Percentiles rank a stretch among this genome's conserved stretches.
Evolutionary conservation across 1,140 invertebrate genomes (phyloP).

Genomic region (Phthorimaea operculella): DNA sequence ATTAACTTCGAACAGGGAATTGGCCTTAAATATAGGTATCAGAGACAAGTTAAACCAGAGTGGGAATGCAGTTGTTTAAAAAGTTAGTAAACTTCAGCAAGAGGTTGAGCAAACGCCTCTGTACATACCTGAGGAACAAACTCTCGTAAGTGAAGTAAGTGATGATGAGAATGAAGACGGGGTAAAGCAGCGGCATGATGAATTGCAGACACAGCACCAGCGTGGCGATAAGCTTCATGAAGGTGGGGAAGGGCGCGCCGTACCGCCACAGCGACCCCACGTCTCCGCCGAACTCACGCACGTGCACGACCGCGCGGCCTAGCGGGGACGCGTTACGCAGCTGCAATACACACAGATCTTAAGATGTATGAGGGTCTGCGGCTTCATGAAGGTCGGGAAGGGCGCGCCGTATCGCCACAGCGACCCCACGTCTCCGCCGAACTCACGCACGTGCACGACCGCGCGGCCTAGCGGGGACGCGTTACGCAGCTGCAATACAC

Average conservation of each 20-base stretch:
- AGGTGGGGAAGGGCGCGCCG: constrained; percentile 57
- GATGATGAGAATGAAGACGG: constrained; percentile 35
- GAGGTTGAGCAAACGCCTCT: too few species aligned
- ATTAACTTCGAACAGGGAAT: too few species aligned
- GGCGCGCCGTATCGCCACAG: constrained; percentile 56
- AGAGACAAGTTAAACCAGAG: too few species aligned
- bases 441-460: constrained; percentile 33
- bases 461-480: constrained; percentile 35
- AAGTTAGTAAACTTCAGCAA: too few species aligned
- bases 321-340: constrained; percentile 39
- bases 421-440: constrained; percentile 36
- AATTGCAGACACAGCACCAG: constrained; percentile 44
- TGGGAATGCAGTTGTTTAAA: too few species aligned
- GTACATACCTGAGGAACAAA: constrained; percentile 41
- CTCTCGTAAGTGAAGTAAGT: constrained; percentile 52
- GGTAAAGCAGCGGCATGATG: constrained; percentile 49
- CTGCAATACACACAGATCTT: constrained; percentile 23
- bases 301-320: constrained; percentile 28
- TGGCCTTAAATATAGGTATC: too few species aligned
- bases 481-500: constrained; percentile 36
- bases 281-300: constrained; percentile 40
- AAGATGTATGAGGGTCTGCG: too few species aligned
- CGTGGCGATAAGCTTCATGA: constrained; percentile 55
- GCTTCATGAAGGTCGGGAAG: constrained; percentile 59
- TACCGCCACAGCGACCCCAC: constrained; percentile 49